Evolutionary conservation across 2,113 vertebrate species (phyloP), one percentile per base, ranked within the genome.

Genomic region (Sander lucioperca): DNA sequence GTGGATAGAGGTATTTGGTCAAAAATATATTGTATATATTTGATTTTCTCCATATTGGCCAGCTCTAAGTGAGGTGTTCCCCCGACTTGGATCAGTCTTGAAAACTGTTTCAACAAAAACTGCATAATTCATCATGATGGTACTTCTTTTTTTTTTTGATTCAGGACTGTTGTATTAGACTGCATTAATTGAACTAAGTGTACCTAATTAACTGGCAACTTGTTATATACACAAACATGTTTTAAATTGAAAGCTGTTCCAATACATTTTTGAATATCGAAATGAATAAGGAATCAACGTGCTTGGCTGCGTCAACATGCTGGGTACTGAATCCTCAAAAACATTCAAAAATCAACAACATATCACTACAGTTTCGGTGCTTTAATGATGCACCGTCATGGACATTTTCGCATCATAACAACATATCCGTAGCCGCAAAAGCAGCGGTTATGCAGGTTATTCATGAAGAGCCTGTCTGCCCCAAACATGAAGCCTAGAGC

Each of bases 401-500:
- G 11, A 43, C 10, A 11, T 9, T 0, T 30, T 30, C 23, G 36
- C 5, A 45, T 63, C 2, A 21, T n/a, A 27, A 47, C 1, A 54
- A 12, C 39, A 21, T 5, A n/a, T 11, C n/a, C 25, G 39, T 4
- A 4, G 19, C 3, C 13, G 39, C 36, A n/a, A 30, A 56, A 12
- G 50, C 79, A 36, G 70, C 8, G 39, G 21, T 53, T 15, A 9
- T 30, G 62, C 14, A 2, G 15, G 14, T 18, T 18, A 11, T n/a
- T 19, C 43, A 50, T 13, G 30, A 53, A 13, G 30, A 39, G 27
- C 27, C 43, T 4, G 74, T 64, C 50, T 61, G 57, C 21, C 30
- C 30, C 25, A 68, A 67, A 83, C 54, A 76, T 4, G 10, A 43
- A 39, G 56, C 18, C 57, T 21, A 27, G 56, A 47, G 12, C 84